phyloP scores from a whole-genome alignment of 2,797 vertebrate species.

The Cyprinodon diabolis region DNA sequence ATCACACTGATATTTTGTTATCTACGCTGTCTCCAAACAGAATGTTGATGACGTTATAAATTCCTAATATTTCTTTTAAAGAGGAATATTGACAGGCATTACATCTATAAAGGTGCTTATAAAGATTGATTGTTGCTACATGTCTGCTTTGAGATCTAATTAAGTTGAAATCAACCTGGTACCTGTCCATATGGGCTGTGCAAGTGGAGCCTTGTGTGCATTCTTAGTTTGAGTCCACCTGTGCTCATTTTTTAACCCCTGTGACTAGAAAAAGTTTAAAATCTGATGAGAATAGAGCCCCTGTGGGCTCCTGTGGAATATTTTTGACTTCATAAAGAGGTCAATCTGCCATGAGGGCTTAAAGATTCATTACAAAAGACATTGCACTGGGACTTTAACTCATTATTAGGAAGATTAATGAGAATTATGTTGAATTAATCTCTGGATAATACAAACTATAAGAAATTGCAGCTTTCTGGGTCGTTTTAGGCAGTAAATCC shows the following conservation, averaged over 20 bases:
- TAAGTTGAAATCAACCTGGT: no score
- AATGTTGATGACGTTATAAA: neutral
- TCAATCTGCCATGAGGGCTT: constrained; percentile 59
- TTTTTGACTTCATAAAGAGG: constrained; percentile 71
- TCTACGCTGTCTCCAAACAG: no score
- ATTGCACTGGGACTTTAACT: constrained; percentile 64
- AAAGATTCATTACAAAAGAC: constrained; percentile 67
- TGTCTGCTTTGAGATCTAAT: neutral
- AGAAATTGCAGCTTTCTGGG: constrained; percentile 11
- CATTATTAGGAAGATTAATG: constrained; percentile 69
- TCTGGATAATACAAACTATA: constrained; percentile 15
- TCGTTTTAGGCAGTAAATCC: neutral
- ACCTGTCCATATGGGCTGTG: neutral
- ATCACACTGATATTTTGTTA: no score
- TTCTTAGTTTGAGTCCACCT: constrained; percentile 23
- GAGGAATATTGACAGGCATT: no score
- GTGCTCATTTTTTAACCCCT: constrained; percentile 46
- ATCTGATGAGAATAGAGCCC: constrained; percentile 65
- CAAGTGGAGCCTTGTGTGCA: constrained; percentile 3
- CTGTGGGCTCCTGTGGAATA: constrained; percentile 53
- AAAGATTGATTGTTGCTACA: neutral
- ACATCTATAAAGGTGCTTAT: neutral
- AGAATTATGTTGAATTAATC: constrained; percentile 37
- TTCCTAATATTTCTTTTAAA: neutral
- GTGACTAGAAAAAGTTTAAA: constrained; percentile 47